Conservation (phyloP, 2,113 vertebrate genomes). For the Planiliza haematocheilus region DNA sequence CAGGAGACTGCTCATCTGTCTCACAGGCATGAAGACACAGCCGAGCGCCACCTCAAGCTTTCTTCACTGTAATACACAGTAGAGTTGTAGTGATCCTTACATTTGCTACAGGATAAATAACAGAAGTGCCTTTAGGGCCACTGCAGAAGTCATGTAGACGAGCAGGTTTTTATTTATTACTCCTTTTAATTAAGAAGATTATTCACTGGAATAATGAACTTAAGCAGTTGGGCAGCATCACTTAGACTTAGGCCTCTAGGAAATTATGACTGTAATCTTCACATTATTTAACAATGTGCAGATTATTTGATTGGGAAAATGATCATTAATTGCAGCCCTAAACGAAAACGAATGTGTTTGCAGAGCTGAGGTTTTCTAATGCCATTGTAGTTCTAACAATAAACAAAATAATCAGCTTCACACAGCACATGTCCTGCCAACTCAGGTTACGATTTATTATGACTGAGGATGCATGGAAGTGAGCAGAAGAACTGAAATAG, state of each 20-base stretch:
- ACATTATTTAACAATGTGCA: neutral
- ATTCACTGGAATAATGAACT: neutral
- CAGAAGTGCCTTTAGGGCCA: neutral
- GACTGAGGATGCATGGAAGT: neutral
- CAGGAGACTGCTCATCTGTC: neutral
- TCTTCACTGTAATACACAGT: conserved; percentile 16
- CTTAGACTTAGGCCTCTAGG: neutral
- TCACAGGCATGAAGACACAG: conserved; percentile 22
- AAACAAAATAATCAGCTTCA: too few species aligned
- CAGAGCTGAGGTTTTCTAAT: too few species aligned
- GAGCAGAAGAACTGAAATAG: neutral
- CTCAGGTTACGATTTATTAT: neutral
- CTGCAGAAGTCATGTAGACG: neutral
- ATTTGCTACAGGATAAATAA: conserved; percentile 1
- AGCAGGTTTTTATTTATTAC: neutral
- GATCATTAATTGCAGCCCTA: too few species aligned
- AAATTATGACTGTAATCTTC: neutral
- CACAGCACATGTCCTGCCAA: too few species aligned
- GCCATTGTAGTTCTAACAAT: too few species aligned
- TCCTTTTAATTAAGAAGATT: neutral
- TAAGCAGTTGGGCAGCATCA: neutral
- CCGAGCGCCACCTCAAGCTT: conserved; percentile 25
- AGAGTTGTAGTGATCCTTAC: conserved; percentile 8
- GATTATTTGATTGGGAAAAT: too few species aligned
- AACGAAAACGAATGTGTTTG: too few species aligned